phyloP scores from a whole-genome alignment of 2,888 invertebrate genomes.

The Drosophila lacicola region DNA sequence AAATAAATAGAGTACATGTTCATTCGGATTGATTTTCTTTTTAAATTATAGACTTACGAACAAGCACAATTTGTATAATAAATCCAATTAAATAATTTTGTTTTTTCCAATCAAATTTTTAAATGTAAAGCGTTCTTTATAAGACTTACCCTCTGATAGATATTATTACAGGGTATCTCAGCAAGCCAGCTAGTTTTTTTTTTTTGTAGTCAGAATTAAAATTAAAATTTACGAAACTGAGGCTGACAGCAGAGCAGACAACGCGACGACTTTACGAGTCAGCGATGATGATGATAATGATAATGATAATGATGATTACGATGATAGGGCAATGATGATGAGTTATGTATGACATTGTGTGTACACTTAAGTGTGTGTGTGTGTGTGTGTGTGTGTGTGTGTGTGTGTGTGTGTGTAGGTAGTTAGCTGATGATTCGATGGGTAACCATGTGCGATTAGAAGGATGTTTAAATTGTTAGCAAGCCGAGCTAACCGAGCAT shows the following conservation, averaged over 20 bases:
- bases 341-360: constrained; percentile 20
- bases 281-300: constrained; percentile 36
- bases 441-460: constrained; percentile 53
- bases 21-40: no score
- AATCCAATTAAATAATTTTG: neutral
- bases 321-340: constrained; percentile 46
- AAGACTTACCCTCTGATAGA: no score
- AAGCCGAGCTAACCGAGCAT: constrained; percentile 69
- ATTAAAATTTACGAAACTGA: constrained; percentile 59
- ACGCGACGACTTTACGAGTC: constrained; percentile 53
- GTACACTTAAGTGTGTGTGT: neutral
- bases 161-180: constrained; percentile 10
- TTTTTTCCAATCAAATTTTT: no score
- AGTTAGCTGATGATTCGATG: constrained; percentile 14
- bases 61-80: neutral
- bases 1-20: no score
- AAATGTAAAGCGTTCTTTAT: no score
- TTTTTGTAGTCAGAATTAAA: constrained; percentile 49
- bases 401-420: constrained; percentile 12
- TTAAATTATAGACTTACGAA: no score
- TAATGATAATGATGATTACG: constrained; percentile 28
- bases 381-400: neutral
- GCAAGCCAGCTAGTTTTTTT: neutral
- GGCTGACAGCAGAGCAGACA: constrained; percentile 44
- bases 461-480: constrained; percentile 52